Percentiles rank a stretch among this genome's conserved stretches.
These are phyloP conservation scores for Prietella phreatophila DNA, from an alignment of 2,113 vertebrate species.

Conservation along the genomic window DNA sequence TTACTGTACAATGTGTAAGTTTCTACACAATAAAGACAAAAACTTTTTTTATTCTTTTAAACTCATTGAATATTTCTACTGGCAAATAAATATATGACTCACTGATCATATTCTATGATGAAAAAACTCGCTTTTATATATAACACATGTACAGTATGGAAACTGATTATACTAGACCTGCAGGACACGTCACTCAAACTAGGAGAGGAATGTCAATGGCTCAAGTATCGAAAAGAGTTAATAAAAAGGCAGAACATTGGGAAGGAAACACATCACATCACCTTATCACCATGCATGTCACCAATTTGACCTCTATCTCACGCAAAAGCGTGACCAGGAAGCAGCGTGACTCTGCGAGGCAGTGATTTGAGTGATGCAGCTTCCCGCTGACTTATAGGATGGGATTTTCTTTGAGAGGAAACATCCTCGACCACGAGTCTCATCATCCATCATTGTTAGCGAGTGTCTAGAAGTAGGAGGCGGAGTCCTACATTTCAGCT, in stretches of 20 bases:
- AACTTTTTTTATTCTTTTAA: constrained; percentile 6
- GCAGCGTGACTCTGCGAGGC: background rate
- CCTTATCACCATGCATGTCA: background rate
- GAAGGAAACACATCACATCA: background rate
- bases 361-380: constrained; percentile 23
- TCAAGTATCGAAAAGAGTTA: background rate
- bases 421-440: constrained; percentile 37
- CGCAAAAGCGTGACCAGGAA: constrained; percentile 25
- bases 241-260: background rate
- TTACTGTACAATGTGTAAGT: no score
- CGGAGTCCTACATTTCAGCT: constrained; percentile 15
- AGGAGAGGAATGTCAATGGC: constrained; percentile 5
- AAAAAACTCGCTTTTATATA: constrained; percentile 31
- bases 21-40: background rate
- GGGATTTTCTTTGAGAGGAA: constrained; percentile 41
- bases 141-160: constrained; percentile 8
- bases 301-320: background rate
- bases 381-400: constrained; percentile 31
- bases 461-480: constrained; percentile 30
- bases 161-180: constrained; percentile 30
- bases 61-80: constrained; percentile 40
- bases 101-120: constrained; percentile 10
- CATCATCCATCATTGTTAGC: constrained; percentile 53
- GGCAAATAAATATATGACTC: constrained; percentile 39
- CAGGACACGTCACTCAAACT: constrained; percentile 29